phyloP scores from a whole-genome alignment of 2,797 vertebrate species.

The Nyctalus aviator region DNA sequence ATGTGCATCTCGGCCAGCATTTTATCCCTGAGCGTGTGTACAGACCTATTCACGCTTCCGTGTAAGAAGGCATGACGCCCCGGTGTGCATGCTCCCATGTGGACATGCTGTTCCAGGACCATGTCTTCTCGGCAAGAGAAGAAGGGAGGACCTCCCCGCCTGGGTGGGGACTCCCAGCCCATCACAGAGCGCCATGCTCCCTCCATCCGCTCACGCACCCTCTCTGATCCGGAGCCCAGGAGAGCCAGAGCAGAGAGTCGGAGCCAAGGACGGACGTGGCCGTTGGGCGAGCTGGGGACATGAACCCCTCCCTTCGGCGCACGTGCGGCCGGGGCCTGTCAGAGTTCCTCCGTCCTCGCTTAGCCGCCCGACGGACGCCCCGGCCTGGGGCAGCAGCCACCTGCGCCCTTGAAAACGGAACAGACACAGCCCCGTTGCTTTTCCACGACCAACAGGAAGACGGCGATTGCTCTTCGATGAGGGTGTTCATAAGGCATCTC shows the following conservation, averaged over 20 bases:
- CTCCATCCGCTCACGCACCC: neutral
- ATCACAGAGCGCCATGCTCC: neutral
- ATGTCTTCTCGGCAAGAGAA: neutral
- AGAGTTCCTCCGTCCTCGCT: constrained; percentile 41
- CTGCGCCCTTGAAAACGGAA: constrained; percentile 73
- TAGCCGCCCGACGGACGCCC: constrained; percentile 68
- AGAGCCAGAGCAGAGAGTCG: neutral
- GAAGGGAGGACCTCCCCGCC: neutral
- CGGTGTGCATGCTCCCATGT: fast-evolving
- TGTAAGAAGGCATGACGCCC: neutral
- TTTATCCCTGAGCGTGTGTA: neutral
- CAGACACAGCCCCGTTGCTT: constrained; percentile 51
- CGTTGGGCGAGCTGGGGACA: too few relatives aligned
- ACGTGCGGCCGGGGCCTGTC: neutral
- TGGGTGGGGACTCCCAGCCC: neutral
- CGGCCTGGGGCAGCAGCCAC: constrained; percentile 28
- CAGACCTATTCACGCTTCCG: neutral
- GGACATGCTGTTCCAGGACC: neutral
- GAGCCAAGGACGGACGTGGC: neutral
- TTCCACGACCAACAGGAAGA: constrained; percentile 68
- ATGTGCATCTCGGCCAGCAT: constrained; percentile 57
- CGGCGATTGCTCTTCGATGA: constrained; percentile 54
- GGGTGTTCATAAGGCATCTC: constrained; percentile 62
- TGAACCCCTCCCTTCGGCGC: neutral
- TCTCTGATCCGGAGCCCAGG: neutral